These are phyloP conservation scores for Dendrolimus pini DNA, from an alignment of 2,888 invertebrate genomes.

Conservation along the genomic window DNA sequence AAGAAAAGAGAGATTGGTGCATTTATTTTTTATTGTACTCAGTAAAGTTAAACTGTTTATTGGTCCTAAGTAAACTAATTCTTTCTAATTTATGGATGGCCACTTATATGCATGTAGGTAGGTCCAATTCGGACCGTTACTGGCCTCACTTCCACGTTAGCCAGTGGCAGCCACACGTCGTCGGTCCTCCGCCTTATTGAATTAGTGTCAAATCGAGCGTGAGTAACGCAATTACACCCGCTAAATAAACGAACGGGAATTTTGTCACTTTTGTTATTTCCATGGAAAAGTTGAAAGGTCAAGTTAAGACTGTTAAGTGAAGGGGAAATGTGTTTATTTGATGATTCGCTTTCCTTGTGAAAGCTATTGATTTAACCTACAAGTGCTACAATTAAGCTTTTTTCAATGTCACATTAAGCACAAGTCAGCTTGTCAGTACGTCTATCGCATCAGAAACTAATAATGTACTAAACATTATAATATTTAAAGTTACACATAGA, in stretches of 20 bases:
- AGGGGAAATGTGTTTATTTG: neutral
- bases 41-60: too few relatives aligned
- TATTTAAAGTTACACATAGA: too few relatives aligned
- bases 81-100: too few relatives aligned
- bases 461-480: too few relatives aligned
- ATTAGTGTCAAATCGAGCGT: slow-evolving; percentile 34
- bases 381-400: neutral
- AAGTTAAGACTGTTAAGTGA: neutral
- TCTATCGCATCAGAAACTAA: too few relatives aligned
- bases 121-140: neutral
- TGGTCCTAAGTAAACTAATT: too few relatives aligned
- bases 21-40: too few relatives aligned
- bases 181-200: slow-evolving; percentile 18
- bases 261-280: neutral
- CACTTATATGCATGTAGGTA: neutral
- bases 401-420: too few relatives aligned
- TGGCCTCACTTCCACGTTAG: neutral
- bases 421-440: too few relatives aligned
- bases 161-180: slow-evolving; percentile 4
- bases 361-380: neutral
- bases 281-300: neutral
- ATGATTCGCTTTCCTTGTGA: neutral
- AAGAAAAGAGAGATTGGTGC: too few relatives aligned
- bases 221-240: slow-evolving; percentile 7
- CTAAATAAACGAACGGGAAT: neutral